Evolutionary conservation across 2,888 invertebrate species (phyloP).

Genomic region (Cantharis nigra): DNA sequence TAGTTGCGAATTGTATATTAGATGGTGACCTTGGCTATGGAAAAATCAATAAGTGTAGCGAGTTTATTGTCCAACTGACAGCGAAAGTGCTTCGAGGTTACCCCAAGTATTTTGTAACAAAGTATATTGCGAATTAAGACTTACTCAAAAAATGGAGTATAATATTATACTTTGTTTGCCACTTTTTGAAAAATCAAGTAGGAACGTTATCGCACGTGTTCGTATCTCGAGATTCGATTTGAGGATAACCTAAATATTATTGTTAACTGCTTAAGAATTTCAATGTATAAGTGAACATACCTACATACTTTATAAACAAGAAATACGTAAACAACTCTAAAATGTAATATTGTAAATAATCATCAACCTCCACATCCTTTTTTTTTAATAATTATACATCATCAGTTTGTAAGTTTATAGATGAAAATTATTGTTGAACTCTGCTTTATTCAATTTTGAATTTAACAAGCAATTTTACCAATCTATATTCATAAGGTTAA

Average conservation of each 20-base stretch:
- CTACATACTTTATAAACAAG: background rate
- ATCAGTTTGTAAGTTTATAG: too few species aligned
- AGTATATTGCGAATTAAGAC: background rate
- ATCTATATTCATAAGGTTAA: background rate
- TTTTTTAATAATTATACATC: too few species aligned
- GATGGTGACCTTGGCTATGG: conserved; percentile 20
- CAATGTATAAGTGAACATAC: background rate
- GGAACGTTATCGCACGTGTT: background rate
- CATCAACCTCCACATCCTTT: background rate
- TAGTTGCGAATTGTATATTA: background rate
- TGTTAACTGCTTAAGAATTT: background rate
- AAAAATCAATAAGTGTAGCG: conserved; percentile 20
- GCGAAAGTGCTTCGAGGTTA: conserved; percentile 17
- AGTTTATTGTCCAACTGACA: conserved; percentile 15
- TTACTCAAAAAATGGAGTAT: background rate
- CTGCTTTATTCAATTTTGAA: background rate
- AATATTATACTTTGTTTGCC: background rate
- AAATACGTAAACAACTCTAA: background rate
- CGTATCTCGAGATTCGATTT: background rate
- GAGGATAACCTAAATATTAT: background rate
- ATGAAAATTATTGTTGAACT: background rate
- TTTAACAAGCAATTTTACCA: background rate
- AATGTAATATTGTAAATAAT: background rate
- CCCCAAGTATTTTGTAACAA: background rate
- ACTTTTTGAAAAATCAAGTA: background rate